Evolutionary conservation across 2,888 invertebrate species (phyloP).

Genomic region (Lycophotia porphyrea): DNA sequence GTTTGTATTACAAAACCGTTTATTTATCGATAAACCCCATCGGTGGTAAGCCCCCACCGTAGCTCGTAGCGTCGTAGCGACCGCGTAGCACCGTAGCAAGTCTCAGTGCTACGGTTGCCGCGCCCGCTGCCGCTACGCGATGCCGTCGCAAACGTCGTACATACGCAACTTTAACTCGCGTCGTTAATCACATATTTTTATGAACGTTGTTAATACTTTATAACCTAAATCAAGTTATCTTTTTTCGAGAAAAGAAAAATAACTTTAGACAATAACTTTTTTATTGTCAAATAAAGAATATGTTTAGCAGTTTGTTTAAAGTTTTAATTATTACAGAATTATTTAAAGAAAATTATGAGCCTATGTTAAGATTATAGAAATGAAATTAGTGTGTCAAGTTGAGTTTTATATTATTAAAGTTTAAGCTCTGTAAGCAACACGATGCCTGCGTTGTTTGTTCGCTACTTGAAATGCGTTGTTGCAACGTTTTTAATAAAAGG

Average conservation of each 20-base stretch:
- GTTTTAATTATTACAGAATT: conserved; percentile 2
- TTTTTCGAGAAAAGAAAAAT: conserved; percentile 26
- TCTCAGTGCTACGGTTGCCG: conserved; percentile 82
- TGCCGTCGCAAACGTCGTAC: conserved; percentile 66
- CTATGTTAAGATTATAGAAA: conserved; percentile 21
- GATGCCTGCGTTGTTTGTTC: conserved; percentile 70
- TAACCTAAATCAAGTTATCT: conserved; percentile 39
- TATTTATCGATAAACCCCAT: conserved; percentile 60
- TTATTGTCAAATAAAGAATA: conserved; percentile 12
- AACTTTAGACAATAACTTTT: conserved; percentile 17
- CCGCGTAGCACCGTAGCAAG: conserved; percentile 70
- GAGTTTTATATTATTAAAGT: conserved; percentile 57
- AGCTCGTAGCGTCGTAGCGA: conserved; percentile 68
- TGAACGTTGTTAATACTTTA: conserved; percentile 78
- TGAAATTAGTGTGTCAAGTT: conserved; percentile 61
- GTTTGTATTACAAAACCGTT: conserved; percentile 54
- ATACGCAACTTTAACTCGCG: conserved; percentile 78
- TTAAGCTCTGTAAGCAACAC: conserved; percentile 67
- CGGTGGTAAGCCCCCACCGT: conserved; percentile 63
- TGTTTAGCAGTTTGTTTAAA: conserved; percentile 26
- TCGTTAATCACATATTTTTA: conserved; percentile 82
- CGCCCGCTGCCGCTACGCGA: conserved; percentile 77
- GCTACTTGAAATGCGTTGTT: conserved; percentile 78
- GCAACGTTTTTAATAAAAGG: conserved; percentile 80
- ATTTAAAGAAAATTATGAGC: background rate